Conservation (phyloP, 2,113 vertebrate genomes). For the Catagonus wagneri region DNA sequence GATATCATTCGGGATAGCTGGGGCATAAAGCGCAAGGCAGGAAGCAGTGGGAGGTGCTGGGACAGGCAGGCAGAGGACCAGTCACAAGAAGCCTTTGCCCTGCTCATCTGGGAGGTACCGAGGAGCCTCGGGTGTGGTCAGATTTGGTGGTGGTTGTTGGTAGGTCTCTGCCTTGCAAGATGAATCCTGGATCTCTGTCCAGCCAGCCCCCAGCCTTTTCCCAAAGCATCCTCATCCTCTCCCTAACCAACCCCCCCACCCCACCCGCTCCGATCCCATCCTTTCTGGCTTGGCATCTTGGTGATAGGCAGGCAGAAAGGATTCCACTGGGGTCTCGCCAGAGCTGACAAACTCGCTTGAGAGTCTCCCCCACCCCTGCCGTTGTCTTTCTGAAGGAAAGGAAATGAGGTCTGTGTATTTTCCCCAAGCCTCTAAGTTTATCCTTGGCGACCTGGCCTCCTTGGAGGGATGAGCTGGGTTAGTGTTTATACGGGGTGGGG, state of each 20-base stretch:
- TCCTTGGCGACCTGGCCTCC: not conserved
- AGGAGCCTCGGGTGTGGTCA: accelerated
- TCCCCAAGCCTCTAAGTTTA: not conserved
- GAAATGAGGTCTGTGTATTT: not conserved
- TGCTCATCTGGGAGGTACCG: not conserved
- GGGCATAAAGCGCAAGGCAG: accelerated
- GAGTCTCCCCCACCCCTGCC: not conserved
- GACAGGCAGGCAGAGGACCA: not conserved
- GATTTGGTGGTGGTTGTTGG: not conserved
- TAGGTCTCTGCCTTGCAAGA: not conserved
- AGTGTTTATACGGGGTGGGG: not conserved
- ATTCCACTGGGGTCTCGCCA: too few relatives aligned
- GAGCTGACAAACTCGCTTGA: not conserved
- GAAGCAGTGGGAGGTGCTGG: not conserved
- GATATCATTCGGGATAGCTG: accelerated
- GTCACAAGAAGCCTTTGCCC: not conserved
- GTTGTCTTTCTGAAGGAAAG: not conserved
- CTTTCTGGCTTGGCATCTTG: not conserved
- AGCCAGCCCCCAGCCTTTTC: not conserved
- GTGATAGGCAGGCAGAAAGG: not conserved
- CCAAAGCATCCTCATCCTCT: too few relatives aligned
- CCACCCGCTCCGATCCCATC: not conserved
- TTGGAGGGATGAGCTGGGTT: not conserved
- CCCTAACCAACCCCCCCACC: accelerated
- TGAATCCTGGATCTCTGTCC: accelerated